Evolutionary conservation across 2,888 invertebrate genomes (phyloP).

Genomic region (Hydrotaea cyrtoneurina): DNA sequence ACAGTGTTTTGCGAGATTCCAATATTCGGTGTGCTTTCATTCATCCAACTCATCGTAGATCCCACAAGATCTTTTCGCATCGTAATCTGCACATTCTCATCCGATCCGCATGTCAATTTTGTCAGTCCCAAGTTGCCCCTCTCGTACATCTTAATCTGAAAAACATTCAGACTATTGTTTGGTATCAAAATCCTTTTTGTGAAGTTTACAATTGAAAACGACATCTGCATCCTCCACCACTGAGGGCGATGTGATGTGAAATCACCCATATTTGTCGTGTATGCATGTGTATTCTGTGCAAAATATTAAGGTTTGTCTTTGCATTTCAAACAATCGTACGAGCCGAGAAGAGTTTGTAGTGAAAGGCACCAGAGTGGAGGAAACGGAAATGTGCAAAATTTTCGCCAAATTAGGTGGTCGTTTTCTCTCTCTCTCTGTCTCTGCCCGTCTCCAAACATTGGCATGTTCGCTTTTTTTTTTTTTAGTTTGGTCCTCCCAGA

Average conservation of each 20-base stretch:
- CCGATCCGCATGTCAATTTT: too few species aligned
- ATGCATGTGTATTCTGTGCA: background rate
- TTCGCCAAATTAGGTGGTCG: constrained; percentile 68
- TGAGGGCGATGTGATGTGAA: too few species aligned
- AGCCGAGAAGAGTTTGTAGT: constrained; percentile 33
- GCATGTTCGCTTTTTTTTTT: background rate
- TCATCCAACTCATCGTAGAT: background rate
- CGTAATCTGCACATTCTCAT: too few species aligned
- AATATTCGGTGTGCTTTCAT: too few species aligned
- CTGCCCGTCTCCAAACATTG: background rate
- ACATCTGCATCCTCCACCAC: too few species aligned
- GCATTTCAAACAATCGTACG: constrained; percentile 58
- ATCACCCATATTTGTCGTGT: background rate
- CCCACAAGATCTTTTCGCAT: background rate
- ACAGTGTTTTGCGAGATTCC: too few species aligned
- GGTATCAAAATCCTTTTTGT: too few species aligned
- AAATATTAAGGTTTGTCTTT: constrained; percentile 62
- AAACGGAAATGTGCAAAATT: constrained; percentile 70
- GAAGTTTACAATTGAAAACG: too few species aligned
- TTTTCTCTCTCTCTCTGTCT: constrained; percentile 8
- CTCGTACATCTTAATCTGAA: too few species aligned
- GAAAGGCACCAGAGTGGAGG: constrained; percentile 64
- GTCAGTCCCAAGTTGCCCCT: too few species aligned
- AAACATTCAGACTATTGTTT: too few species aligned
- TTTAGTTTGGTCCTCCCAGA: background rate